Conservation (phyloP, 2,797 vertebrate species). For the Peromyscus aztecus region DNA sequence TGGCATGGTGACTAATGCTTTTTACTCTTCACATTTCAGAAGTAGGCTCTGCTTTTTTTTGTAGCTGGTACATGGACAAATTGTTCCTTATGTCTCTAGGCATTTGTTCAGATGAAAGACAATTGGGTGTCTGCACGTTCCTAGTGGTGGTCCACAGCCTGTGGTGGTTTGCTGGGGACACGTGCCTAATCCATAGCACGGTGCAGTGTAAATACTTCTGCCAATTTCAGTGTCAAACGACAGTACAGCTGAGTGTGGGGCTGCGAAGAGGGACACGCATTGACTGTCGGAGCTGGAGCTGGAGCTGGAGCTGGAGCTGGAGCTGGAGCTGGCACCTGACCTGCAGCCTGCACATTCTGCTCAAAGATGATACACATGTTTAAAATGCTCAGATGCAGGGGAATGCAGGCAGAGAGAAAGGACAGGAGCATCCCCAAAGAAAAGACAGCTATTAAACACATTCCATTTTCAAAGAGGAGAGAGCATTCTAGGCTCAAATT, state of each 20-base stretch:
- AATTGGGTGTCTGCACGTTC: background rate
- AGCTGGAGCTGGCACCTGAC: background rate
- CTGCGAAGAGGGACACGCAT: background rate
- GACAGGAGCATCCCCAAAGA: background rate
- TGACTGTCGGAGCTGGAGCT: background rate
- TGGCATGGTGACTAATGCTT: background rate
- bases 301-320: background rate
- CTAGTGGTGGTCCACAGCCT: background rate
- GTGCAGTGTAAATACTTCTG: slow-evolving; percentile 2
- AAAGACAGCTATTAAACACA: background rate
- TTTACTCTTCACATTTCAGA: background rate
- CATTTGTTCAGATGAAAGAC: background rate
- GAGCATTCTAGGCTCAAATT: background rate
- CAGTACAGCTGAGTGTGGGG: background rate
- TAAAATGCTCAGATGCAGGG: background rate
- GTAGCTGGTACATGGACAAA: background rate
- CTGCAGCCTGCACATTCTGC: background rate
- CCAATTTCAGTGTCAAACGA: background rate
- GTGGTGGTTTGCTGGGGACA: background rate
- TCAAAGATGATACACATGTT: background rate
- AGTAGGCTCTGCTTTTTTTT: background rate
- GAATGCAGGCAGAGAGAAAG: background rate
- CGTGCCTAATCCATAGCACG: background rate
- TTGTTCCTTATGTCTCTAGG: background rate
- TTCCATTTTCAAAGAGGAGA: slow-evolving; percentile 17